These are phyloP conservation scores for Micronycteris hirsuta DNA, from an alignment of 2,113 vertebrate species.

Conservation along the genomic window DNA sequence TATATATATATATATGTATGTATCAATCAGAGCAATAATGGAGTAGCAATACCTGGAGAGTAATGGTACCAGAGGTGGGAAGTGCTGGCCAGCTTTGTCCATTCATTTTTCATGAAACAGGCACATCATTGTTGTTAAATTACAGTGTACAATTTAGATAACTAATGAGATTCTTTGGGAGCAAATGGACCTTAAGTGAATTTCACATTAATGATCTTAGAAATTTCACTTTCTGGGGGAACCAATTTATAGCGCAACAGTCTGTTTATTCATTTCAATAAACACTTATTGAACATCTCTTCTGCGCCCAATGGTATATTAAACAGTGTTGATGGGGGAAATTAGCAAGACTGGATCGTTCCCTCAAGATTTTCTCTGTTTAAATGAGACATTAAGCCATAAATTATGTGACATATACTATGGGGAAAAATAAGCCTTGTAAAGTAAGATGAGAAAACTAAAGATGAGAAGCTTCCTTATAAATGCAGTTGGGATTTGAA, in stretches of 20 bases:
- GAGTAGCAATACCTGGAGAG: background rate
- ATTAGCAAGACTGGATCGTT: background rate
- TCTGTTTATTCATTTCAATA: background rate
- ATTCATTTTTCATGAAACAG: background rate
- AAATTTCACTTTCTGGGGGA: constrained; percentile 8
- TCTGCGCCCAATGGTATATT: background rate
- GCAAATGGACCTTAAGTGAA: background rate
- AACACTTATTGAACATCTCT: background rate
- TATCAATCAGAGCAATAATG: background rate
- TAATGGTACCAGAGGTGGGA: background rate
- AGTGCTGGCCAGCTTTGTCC: background rate
- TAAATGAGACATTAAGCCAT: background rate
- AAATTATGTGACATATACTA: background rate
- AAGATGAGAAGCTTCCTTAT: background rate
- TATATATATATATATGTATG: too few relatives aligned
- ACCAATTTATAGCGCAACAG: background rate
- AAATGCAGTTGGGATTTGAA: background rate
- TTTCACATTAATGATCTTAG: background rate
- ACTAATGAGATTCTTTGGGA: background rate
- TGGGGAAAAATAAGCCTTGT: background rate
- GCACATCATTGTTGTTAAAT: background rate
- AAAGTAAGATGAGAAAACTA: background rate
- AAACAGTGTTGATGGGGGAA: background rate
- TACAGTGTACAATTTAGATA: background rate
- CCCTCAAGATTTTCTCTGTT: background rate